These are phyloP conservation scores for Calephelis nemesis DNA, from an alignment of 1,140 invertebrate species.

Conservation along the genomic window DNA sequence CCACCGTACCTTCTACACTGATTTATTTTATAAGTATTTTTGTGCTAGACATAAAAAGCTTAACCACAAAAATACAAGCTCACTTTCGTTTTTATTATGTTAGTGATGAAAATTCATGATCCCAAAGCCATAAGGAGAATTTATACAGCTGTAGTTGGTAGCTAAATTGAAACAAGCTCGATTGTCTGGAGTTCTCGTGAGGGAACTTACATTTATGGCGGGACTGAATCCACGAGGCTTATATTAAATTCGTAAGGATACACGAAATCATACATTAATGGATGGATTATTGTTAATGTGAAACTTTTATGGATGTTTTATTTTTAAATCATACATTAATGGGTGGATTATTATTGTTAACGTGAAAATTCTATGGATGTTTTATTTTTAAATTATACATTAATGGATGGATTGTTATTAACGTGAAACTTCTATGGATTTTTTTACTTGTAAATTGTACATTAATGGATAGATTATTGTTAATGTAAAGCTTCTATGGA, in stretches of 20 bases:
- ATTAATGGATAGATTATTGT: conserved; percentile 1
- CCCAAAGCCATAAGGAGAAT: not conserved
- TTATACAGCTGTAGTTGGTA: not conserved
- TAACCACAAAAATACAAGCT: too few relatives aligned
- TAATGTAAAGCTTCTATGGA: too few relatives aligned
- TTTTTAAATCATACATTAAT: conserved; percentile 3
- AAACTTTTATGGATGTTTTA: too few relatives aligned
- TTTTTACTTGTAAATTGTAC: not conserved
- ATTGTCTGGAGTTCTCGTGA: conserved; percentile 11
- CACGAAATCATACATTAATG: conserved; percentile 3
- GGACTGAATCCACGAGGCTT: conserved; percentile 1
- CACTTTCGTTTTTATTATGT: not conserved
- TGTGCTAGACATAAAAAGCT: too few relatives aligned
- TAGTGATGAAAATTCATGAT: conserved; percentile 13
- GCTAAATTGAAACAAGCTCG: conserved; percentile 6
- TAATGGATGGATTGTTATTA: not conserved
- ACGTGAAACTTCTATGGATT: too few relatives aligned
- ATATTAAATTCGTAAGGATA: not conserved
- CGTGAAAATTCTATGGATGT: too few relatives aligned
- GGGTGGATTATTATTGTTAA: not conserved
- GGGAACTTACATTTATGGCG: conserved; percentile 5
- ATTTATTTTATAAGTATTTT: too few relatives aligned
- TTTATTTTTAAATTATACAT: not conserved
- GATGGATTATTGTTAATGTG: not conserved
- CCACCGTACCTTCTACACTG: too few relatives aligned